Base-by-base conservation (phyloP, 2,888 invertebrate species). In the Hyppa rectilinea region DNA sequence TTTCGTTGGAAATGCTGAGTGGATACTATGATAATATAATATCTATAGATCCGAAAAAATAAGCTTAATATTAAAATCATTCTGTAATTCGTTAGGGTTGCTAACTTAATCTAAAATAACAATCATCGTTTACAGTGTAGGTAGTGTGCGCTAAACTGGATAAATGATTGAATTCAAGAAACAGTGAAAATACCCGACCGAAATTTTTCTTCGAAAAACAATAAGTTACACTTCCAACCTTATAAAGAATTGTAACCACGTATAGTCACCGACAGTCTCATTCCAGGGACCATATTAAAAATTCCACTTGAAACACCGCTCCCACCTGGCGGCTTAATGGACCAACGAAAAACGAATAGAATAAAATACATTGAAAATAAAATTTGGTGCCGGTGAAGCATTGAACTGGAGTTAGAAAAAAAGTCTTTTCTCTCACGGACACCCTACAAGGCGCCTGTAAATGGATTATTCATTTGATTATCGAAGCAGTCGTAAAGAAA, bases 381-480 rank as follows among this genome's bases (percentile, higher is more conserved):
- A 79, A 79, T 75, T 81, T 71, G 47, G 56, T 52, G 17, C 65
- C 26, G 34, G 74, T 36, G 58, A 62, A 59, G 43, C 74, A 55
- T 63, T 63, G 71, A 71, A 52, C 58, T 68, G 63, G 60, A 47
- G 34, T 59, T 69, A 59, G 45, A 66, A 72, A 83, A 56, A 78
- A 80, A 75, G 31, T 61, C 40, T 75, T 72, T 81, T 85, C 77
- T 84, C 70, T 83, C 85, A 76, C 87, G 82, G 85, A 87, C 88
- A 85, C 86, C 85, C 87, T 84, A 75, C 84, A 77, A 82, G 71
- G 82, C 79, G 79, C 72, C 86, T 83, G 86, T 91, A 94, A 95
- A 91, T 92, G 88, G 92, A 94, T 94, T 93, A 94, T 93, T 94
- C 93, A 95, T 93, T 93, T 92, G 92, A 94, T 94, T 95, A 94